Evolutionary conservation across 2,888 invertebrate genomes (phyloP).

Genomic region (Melinaea menophilus): DNA sequence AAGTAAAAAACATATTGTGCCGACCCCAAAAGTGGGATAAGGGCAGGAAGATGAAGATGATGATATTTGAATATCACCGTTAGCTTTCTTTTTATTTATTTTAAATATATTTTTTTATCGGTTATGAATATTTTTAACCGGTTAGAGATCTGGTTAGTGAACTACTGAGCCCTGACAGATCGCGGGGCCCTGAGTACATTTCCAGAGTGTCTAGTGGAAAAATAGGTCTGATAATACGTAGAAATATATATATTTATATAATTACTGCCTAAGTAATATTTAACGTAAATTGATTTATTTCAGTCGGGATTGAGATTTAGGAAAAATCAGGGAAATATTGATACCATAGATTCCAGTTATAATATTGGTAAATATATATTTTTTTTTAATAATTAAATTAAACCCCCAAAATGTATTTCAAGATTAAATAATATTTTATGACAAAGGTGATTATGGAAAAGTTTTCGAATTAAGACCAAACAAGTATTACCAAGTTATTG

Average conservation of each 20-base stretch:
- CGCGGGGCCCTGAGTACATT: too few relatives aligned
- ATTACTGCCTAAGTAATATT: background rate
- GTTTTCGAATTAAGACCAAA: constrained; percentile 29
- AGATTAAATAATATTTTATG: background rate
- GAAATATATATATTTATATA: background rate
- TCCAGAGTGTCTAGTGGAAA: too few relatives aligned
- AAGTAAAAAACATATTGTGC: too few relatives aligned
- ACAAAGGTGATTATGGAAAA: constrained; percentile 37
- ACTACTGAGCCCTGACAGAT: too few relatives aligned
- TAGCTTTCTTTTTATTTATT: too few relatives aligned
- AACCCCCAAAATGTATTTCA: background rate
- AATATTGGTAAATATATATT: constrained; percentile 14
- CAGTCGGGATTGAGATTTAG: constrained; percentile 7
- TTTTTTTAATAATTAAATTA: background rate
- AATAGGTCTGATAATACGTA: too few relatives aligned
- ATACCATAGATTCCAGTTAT: background rate
- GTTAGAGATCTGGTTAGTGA: too few relatives aligned
- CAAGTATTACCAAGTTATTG: constrained; percentile 78
- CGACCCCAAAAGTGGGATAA: too few relatives aligned
- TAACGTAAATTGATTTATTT: background rate
- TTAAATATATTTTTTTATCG: too few relatives aligned
- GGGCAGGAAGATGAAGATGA: too few relatives aligned
- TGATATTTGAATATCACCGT: too few relatives aligned
- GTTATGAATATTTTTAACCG: too few relatives aligned
- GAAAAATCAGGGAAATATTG: constrained; percentile 1